Evolutionary conservation across 2,888 invertebrate species (phyloP), one percentile per base, ranked within the genome.

Genomic region (Mythimna albipuncta): DNA sequence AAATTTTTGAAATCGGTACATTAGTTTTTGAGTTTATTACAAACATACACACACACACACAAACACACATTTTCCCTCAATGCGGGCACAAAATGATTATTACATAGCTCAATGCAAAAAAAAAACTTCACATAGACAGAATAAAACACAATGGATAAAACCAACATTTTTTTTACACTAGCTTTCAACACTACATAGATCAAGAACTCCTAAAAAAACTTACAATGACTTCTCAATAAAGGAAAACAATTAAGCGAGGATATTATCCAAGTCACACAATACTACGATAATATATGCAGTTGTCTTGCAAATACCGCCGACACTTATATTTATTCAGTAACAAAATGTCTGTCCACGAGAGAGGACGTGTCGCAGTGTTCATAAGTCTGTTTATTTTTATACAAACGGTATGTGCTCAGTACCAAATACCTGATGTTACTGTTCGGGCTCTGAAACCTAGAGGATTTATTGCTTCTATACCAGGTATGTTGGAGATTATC

Each of bases 381-480:
- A 11, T 87, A 19, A 38, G 62, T 19, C 61, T 87, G 32, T 81
- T 88, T 64, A 66, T 87, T 44, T 67, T 85, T 35, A 74, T 82
- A 75, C 80, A 85, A 59, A 74, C 76, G 61, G 70, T 57, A 55
- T 72, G 69, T 72, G 86, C 84, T 41, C 88, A 89, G 32, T 92
- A 89, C 57, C 83, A 73, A 50, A 78, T 97, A 3, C 97, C 97
- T 0, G 91, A 94, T 59, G 96, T 97, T 3, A 93, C 87, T n/a
- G 94, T 97, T 61, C 94, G 97, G 79, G 96, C 95, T 1, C 92
- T 97, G 2, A 91, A 89, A 67, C 97, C 97, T 0, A 96, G 91
- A 89, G 97, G 97, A 81, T 91, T 97, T 16, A 91, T 94, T 21
- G 96, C 97, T 16, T 97, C 97, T 0, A 96, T 97, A 85, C 97